These are phyloP conservation scores for Oceanodroma tethys DNA, from an alignment of 2,113 vertebrate species.

Conservation along the genomic window DNA sequence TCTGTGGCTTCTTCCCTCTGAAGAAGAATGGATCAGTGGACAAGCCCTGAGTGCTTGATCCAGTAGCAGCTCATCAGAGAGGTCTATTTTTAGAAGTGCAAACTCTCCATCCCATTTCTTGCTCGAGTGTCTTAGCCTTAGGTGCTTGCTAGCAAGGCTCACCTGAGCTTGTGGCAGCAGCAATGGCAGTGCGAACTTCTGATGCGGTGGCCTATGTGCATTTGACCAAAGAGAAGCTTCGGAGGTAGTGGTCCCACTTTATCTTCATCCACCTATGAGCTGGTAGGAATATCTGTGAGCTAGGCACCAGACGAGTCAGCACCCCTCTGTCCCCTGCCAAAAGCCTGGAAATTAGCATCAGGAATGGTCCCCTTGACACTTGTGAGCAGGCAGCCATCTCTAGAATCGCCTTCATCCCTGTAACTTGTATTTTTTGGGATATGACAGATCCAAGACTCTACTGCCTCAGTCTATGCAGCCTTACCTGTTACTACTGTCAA, in stretches of 20 bases:
- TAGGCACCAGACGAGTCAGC: neutral
- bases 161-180: neutral
- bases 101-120: neutral
- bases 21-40: neutral
- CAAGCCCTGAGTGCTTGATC: neutral
- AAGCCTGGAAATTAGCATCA: neutral
- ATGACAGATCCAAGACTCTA: neutral
- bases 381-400: neutral
- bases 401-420: neutral
- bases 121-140: neutral
- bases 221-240: neutral
- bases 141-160: neutral
- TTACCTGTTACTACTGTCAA: neutral
- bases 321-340: neutral
- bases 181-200: neutral
- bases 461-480: neutral
- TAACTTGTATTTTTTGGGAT: neutral
- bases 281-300: neutral
- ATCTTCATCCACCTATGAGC: neutral
- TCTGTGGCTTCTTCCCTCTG: neutral
- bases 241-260: neutral
- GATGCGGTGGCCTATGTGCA: fast-evolving
- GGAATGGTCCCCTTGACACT: neutral
- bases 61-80: neutral
- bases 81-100: too few relatives aligned